phyloP scores from a whole-genome alignment of 2,113 vertebrate species.

The Dryoscopus gambensis region DNA sequence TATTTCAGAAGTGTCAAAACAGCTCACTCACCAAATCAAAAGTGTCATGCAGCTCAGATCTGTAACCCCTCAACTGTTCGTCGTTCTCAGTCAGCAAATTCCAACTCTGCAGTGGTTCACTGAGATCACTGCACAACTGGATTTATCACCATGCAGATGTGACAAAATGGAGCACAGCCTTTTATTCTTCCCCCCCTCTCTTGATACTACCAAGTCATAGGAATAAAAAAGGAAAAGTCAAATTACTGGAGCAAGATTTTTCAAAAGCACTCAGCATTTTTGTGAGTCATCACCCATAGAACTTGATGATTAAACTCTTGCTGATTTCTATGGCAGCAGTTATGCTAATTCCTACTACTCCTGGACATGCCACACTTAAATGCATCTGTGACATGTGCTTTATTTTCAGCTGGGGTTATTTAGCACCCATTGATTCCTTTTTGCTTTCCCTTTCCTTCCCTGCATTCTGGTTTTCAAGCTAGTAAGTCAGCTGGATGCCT shows the following conservation, averaged over 20 bases:
- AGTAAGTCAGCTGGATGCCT: background rate
- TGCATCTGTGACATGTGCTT: background rate
- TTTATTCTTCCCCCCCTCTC: background rate
- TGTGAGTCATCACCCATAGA: background rate
- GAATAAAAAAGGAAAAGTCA: background rate
- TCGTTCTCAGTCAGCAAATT: background rate
- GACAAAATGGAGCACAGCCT: background rate
- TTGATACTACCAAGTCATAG: background rate
- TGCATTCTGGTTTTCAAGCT: background rate
- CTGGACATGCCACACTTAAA: background rate
- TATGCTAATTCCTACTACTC: slow-evolving; percentile 14
- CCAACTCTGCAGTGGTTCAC: background rate
- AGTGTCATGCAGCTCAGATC: background rate
- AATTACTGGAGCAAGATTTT: background rate
- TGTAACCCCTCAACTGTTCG: background rate
- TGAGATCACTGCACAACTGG: background rate
- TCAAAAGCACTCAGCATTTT: background rate
- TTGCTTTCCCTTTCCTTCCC: background rate
- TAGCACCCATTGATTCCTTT: background rate
- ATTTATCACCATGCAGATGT: background rate
- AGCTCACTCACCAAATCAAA: background rate
- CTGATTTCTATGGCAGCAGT: background rate
- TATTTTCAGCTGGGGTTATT: background rate
- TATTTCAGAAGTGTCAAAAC: background rate
- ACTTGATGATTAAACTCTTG: background rate